Conservation (phyloP, 2,888 invertebrate species). For the Trachelus tabidus region DNA sequence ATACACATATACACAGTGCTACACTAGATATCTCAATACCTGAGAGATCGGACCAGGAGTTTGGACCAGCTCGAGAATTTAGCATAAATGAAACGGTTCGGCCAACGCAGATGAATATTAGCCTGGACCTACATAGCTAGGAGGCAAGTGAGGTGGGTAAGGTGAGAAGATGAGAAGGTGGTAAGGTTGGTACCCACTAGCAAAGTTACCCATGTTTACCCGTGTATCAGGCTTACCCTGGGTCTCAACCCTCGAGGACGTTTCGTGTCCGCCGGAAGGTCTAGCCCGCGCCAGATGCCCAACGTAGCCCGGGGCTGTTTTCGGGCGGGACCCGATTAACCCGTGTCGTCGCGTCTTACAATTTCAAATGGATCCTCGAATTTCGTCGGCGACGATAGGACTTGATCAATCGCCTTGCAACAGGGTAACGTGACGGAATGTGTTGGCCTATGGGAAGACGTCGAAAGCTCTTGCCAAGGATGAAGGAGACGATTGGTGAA, state of each 20-base stretch:
- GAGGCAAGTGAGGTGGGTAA: background rate
- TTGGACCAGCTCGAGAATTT: constrained; percentile 6
- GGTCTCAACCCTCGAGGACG: background rate
- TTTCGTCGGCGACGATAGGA: background rate
- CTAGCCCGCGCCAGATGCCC: background rate
- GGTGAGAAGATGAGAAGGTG: background rate
- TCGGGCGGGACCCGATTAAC: background rate
- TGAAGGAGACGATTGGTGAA: background rate
- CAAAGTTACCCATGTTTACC: constrained; percentile 2
- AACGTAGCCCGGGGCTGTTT: background rate
- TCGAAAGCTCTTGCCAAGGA: background rate
- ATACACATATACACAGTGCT: background rate
- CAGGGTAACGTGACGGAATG: background rate
- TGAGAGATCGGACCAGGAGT: background rate
- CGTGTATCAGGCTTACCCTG: constrained; percentile 10
- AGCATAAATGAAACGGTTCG: constrained; percentile 30
- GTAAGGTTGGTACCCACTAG: constrained; percentile 1
- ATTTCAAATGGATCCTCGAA: background rate
- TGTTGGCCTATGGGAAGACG: background rate
- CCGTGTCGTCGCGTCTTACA: background rate
- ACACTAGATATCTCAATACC: constrained; percentile 4
- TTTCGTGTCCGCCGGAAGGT: background rate
- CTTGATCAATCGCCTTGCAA: no score
- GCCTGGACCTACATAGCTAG: background rate
- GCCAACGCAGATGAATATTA: constrained; percentile 31